Evolutionary conservation across 2,797 vertebrate genomes (phyloP), one percentile per base, ranked within the genome.

Genomic region (Catostomus latipinnis): DNA sequence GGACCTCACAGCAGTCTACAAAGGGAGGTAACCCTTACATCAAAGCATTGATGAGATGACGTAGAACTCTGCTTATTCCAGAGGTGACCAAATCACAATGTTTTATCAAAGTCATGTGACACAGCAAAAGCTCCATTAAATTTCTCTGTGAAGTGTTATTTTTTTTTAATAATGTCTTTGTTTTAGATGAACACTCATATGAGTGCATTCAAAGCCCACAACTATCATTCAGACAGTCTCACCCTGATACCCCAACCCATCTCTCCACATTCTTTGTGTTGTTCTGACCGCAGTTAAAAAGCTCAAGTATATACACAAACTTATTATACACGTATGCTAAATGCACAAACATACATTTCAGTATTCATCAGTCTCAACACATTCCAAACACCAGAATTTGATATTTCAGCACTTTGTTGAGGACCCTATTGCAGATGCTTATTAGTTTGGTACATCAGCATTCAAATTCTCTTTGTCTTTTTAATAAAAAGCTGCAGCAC

Each of bases 1-100:
- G 82, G 77, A 86, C 77, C 82, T 84, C 76, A 86, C 85, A 82
- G 82, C 80, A 80, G 75, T 82, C 82, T 82, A 86, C 85, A 84
- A 86, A 84, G 82, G 73, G 81, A 84, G 82, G 73, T 82, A 80
- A 86, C 80, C 80, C 81, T 86, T 80, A 84, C 85, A 84, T 84
- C 79, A 62, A 83, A 83, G 83, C 84, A 80, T 76, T 82, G 66
- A 78, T 80, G 81, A 76, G 77, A 80, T 80, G 77, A 80, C 16
- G 13, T 49, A 80, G 53, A 72, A 48, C 70, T 83, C 71, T 78
- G 74, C 45, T 76, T 58, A 60, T 76, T 76, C 45, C 74, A 76
- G 65, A 76, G 76, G 68, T 73, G 60, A 80, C 50, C 77, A 72
- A 80, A 80, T 80, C 77, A 80, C 77, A 2, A 73, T 73, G 61